Conservation (phyloP, 1,140 invertebrate species). For the Meloidogyne hapla region DNA sequence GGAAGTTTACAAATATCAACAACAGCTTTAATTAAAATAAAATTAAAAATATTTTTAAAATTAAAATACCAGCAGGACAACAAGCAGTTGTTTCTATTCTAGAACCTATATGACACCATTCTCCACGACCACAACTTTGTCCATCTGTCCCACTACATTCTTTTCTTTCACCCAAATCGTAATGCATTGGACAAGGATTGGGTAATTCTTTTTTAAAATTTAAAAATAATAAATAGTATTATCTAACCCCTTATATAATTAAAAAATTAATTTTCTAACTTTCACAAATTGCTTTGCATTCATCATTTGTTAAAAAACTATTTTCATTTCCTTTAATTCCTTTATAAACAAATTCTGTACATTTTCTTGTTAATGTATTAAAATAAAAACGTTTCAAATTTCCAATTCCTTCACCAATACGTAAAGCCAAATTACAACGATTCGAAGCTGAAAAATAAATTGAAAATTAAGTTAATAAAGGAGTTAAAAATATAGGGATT, state of each 20-base stretch:
- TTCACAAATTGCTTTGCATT: conserved; percentile 55
- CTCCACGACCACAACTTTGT: conserved; percentile 43
- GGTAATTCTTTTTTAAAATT: conserved; percentile 38
- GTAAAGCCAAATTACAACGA: conserved; percentile 53
- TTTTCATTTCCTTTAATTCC: conserved; percentile 62
- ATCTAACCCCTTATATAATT: too few relatives aligned
- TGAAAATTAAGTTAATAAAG: conserved; percentile 35
- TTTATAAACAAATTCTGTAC: conserved; percentile 58
- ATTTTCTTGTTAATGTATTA: conserved; percentile 55
- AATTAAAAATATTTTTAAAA: neutral
- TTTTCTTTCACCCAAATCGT: conserved; percentile 45
- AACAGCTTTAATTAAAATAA: conserved; percentile 37
- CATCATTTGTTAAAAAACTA: conserved; percentile 56
- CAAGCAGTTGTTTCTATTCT: conserved; percentile 54
- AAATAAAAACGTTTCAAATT: conserved; percentile 59
- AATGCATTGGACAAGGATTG: conserved; percentile 56
- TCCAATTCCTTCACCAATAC: conserved; percentile 52
- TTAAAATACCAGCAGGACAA: conserved; percentile 52
- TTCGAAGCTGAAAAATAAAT: too few relatives aligned
- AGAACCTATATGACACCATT: conserved; percentile 61
- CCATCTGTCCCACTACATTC: conserved; percentile 35
- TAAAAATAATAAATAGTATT: too few relatives aligned
- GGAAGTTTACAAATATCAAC: conserved; percentile 57
- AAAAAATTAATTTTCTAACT: conserved; percentile 42
- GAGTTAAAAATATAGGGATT: neutral